phyloP scores from a whole-genome alignment of 2,797 vertebrate genomes.

The Botia kubotai region DNA sequence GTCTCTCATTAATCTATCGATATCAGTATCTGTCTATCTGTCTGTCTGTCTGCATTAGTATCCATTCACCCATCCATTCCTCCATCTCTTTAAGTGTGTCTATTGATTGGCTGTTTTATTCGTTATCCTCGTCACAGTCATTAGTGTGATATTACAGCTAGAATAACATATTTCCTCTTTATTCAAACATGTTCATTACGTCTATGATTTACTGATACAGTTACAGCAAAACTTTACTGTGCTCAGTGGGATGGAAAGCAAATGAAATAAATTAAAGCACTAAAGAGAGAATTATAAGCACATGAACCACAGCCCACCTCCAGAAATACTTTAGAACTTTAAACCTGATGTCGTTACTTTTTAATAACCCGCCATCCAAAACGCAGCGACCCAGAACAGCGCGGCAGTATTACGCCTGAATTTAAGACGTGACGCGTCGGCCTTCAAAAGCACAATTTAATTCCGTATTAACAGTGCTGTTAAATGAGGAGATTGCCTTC shows the following conservation, averaged over 20 bases:
- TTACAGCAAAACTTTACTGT: not conserved
- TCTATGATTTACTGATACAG: not conserved
- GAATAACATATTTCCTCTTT: not conserved
- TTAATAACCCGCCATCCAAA: constrained; percentile 15
- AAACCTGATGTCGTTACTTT: constrained; percentile 17
- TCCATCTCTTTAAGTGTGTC: not conserved
- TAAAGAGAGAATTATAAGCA: not conserved
- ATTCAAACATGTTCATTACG: not conserved
- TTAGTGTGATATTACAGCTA: not conserved
- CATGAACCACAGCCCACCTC: not conserved
- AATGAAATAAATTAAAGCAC: constrained; percentile 2
- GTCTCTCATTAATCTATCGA: too few species aligned
- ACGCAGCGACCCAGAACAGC: constrained; percentile 8
- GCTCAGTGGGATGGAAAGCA: not conserved
- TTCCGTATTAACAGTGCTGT: not conserved
- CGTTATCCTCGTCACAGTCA: not conserved
- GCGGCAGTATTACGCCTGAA: not conserved
- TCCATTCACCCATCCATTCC: not conserved
- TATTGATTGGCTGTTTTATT: not conserved
- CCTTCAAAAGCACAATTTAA: not conserved
- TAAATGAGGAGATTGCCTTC: not conserved
- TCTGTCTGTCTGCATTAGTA: not conserved
- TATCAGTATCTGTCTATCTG: not conserved
- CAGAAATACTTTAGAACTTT: constrained; percentile 14
- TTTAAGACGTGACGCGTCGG: not conserved